phyloP scores from a whole-genome alignment of 2,888 invertebrate species.

The Eustalomyia histrio region DNA sequence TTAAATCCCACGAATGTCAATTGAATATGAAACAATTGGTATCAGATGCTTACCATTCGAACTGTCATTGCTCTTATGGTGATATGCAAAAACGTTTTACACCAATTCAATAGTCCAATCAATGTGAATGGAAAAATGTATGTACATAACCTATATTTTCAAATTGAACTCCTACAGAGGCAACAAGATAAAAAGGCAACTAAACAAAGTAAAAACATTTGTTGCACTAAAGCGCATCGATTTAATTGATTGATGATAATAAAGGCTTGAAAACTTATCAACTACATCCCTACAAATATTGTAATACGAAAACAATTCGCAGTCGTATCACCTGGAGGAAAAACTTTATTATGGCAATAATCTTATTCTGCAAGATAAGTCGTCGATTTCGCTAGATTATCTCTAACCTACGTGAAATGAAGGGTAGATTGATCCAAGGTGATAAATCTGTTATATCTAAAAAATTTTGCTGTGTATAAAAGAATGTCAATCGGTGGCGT shows the following conservation, averaged over 20 bases:
- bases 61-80: slow-evolving; percentile 47
- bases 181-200: slow-evolving; percentile 15
- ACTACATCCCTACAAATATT: slow-evolving; percentile 2
- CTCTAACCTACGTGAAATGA: too few species aligned
- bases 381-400: too few species aligned
- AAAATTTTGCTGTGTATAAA: too few species aligned
- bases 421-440: too few species aligned
- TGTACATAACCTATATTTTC: slow-evolving; percentile 22
- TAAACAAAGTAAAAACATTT: slow-evolving; percentile 40
- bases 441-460: too few species aligned
- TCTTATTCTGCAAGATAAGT: too few species aligned
- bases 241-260: slow-evolving; percentile 59
- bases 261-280: slow-evolving; percentile 5
- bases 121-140: slow-evolving; percentile 14
- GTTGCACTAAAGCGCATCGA: slow-evolving; percentile 49
- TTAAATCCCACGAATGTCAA: slow-evolving; percentile 59
- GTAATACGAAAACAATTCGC: too few species aligned
- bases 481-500: too few species aligned
- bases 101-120: slow-evolving; percentile 41
- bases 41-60: slow-evolving; percentile 48
- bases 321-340: too few species aligned
- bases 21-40: slow-evolving; percentile 49
- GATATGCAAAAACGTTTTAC: slow-evolving; percentile 49
- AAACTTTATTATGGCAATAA: too few species aligned
- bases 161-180: slow-evolving; percentile 49